Evolutionary conservation across 2,113 vertebrate genomes (phyloP), one percentile per base, ranked within the genome.

Genomic region (Etheostoma spectabile): DNA sequence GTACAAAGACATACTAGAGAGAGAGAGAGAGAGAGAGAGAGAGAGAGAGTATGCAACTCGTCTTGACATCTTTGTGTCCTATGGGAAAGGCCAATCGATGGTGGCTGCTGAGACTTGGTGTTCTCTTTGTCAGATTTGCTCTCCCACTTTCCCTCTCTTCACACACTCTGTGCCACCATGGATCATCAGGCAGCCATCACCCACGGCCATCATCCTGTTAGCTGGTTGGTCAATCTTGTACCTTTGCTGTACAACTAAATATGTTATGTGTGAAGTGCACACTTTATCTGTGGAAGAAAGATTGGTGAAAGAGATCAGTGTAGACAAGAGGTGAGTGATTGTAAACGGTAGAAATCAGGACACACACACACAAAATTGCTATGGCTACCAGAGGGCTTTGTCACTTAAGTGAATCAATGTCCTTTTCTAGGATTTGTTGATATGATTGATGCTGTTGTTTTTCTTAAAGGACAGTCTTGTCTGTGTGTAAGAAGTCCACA

Each of bases 101-200:
- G n/a, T 52, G 48, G 48, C 72, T 24, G 72, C 46, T 6, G 33
- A 19, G 48, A 63, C 30, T 10, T 42, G 48, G 33, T 2, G 19
- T 38, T 45, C 45, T 70, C 35, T 70, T 57, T 21, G 46, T 63
- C 46, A 38, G 30, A 22, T 21, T 38, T 22, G 15, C 59, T 52
- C 46, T 62, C 57, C 51, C 30, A 30, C 56, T 33, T 35, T 24
- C 2, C 7, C 48, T 52, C 30, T 55, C 33, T 38, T 55, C n/a
- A 55, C 4, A 55, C 51, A 16, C 24, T 53, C 7, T 2, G 53
- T 51, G 49, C 73, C 27, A 57, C 76, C 72, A 76, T 67, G 64
- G 65, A 61, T 82, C 79, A 76, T 75, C 71, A 82, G 49, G 35
- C 65, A 76, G 49, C 72, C 49, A 19, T 76, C 59, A 57, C 57